Evolutionary conservation across 2,888 invertebrate species (phyloP), one percentile per base, ranked within the genome.

Genomic region (Acleris holmiana): DNA sequence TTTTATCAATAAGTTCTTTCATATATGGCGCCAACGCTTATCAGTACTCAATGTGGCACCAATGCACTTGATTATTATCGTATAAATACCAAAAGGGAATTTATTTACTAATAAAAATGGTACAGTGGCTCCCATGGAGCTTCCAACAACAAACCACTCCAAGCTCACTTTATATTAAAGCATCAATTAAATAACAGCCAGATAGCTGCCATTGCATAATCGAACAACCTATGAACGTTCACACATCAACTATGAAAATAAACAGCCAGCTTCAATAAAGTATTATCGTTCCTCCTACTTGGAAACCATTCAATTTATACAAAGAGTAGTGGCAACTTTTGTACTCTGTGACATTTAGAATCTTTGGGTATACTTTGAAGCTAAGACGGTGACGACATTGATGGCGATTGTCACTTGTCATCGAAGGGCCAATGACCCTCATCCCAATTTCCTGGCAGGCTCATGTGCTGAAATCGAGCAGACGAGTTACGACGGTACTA

Each of bases 361-460:
- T 23, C 48, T 18, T 51, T 17, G 29, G 40, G 25, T 46, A 55
- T 54, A 58, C 60, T 66, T 73, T n/a, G 73, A 73, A 73, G 74
- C 71, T 64, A 71, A 77, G 70, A 73, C 72, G 76, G 71, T 82
- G 77, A 76, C 80, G 80, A 80, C 82, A 82, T 78, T 82, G 83
- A 82, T 77, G 54, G 46, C 51, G 58, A 49, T 55, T 60, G 65
- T 65, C 65, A 59, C 47, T 41, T 47, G 77, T 77, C 85, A 82
- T 84, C 77, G 79, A 83, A 71, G 79, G 80, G 87, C 86, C 88
- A 86, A 81, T 83, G 89, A 87, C 85, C 86, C 80, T 76, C 74
- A 77, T 77, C 83, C 83, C 75, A 84, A 83, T 82, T 84, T 75
- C 73, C 79, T 79, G 73, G 71, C 73, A 75, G 76, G 74, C 69